Evolutionary conservation across 2,113 vertebrate genomes (phyloP), one percentile per base, ranked within the genome.

Genomic region (Peromyscus leucopus): DNA sequence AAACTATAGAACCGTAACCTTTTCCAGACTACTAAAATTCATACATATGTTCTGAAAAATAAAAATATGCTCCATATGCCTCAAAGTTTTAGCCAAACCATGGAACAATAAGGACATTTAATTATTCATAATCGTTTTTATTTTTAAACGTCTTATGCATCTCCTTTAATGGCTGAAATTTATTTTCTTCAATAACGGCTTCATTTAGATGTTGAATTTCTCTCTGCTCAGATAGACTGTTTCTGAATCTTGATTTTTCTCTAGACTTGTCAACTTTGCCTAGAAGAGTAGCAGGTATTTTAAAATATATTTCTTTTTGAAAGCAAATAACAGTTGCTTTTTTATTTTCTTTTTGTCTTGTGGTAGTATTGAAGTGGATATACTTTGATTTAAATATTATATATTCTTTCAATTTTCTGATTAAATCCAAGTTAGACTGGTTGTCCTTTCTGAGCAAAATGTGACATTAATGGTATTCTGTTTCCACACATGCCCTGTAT

Each of bases 381-480:
- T 1, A 7, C 26, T 75, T 90, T 93, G 63, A 88, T 55, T 33
- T 84, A 91, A 63, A 39, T 91, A 75, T 69, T 67, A 13, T 85
- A 90, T 76, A 90, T 92, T 90, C 84, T 31, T 57, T 39, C 42
- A 92, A 24, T 85, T 90, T 19, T 79, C 28, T 79, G 39, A 92
- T 80, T 51, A 63, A 88, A 57, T 46, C 15, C 63, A 51, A 36
- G 11, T 90, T 48, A 87, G 17, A 28, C 33, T 1, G 3, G 55
- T 22, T 90, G 36, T 0, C 16, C 26, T 4, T 94, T 89, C 22
- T 72, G 63, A 91, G 16, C 1, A 89, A 71, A 91, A 76, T 21
- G 42, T 88, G 55, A 1, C 42, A 59, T 86, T 76, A 28, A 63
- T 67, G 72, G 24, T 4, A 16, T 95, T 75, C 9, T 63, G 31